Base-by-base conservation (phyloP, 2,888 invertebrate genomes). In the Mimas tiliae region DNA sequence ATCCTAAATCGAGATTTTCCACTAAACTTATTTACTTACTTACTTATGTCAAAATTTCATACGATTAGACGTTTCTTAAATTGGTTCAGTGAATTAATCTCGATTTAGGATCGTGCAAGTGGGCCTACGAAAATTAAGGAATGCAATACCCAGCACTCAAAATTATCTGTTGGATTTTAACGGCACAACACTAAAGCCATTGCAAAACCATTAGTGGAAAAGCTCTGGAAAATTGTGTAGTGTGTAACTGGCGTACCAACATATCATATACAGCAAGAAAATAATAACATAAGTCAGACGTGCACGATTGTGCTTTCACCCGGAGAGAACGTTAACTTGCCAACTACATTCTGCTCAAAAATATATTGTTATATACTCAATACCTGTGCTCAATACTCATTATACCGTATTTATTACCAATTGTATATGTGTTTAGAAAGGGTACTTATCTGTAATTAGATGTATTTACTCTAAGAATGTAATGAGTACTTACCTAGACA, bases 231-330 rank as follows among this genome's bases (percentile, higher is more conserved):
- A 58, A 58, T 42, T 53, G 27, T 55, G 42, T 47, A 62, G 47
- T n/a, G n/a, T n/a, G n/a, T 21, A 62, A 50, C 21, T 62, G 62
- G 12, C 42, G 48, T 34, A 19, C 48, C n/a, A 62, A 50, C n/a
- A 19, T 58, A 42, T 38, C 9, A 38, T 11, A 50, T 19, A 8
- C 16, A 58, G 42, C 58, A 58, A 58, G 58, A 58, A 58, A 58
- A 42, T 58, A 58, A 55, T 58, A 42, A 58, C 38, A 58, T 38
- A 42, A 12, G 38, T 58, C 58, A 58, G 42, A 42, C 19, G 12
- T 58, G 58, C 42, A 42, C 58, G 58, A 58, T 58, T 58, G 58
- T 58, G 58, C 58, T 42, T 38, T 58, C 19, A 58, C 58, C 19
- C 51, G 42, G 33, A 62, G 45, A 34, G 33, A 52, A 58, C 62